These are phyloP conservation scores for Ephydatia muelleri DNA, from an alignment of 37 sponge, comb jelly and placozoan species.

Conservation along the genomic window DNA sequence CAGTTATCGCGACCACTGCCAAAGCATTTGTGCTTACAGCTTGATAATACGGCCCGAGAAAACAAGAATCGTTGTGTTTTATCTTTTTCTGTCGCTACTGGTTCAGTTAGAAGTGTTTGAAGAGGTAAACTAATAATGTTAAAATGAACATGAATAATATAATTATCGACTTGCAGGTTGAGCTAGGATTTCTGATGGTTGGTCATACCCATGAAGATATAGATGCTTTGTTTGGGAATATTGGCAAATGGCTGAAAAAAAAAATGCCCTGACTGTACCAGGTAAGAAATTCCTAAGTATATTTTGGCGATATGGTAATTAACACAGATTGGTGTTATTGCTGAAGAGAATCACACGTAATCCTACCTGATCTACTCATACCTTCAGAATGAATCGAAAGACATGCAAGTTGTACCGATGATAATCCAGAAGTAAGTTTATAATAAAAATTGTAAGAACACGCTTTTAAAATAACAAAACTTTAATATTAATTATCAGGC, in stretches of 20 bases:
- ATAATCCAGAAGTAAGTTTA: neutral
- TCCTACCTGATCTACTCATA: neutral
- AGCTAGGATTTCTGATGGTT: constrained; percentile 20
- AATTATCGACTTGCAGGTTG: neutral
- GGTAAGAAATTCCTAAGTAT: constrained; percentile 12
- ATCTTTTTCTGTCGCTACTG: neutral
- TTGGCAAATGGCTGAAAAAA: neutral
- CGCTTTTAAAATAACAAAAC: neutral
- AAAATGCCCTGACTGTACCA: constrained; percentile 15
- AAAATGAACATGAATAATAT: neutral
- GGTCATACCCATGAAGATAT: constrained; percentile 39
- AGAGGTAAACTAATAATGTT: neutral
- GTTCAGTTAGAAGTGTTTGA: constrained; percentile 12
- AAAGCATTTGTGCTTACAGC: neutral
- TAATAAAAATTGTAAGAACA: neutral
- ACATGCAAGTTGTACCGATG: neutral
- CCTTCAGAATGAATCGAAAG: neutral
- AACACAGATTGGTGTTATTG: neutral
- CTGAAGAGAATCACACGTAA: neutral
- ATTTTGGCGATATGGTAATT: neutral
- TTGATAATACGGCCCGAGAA: constrained; percentile 9
- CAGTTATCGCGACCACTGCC: constrained; percentile 5
- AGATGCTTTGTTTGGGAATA: constrained; percentile 3
- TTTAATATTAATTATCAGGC: neutral
- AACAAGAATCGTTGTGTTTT: constrained; percentile 10